Base-by-base conservation (phyloP, 2,888 invertebrate species). In the Cepaea hortensis region DNA sequence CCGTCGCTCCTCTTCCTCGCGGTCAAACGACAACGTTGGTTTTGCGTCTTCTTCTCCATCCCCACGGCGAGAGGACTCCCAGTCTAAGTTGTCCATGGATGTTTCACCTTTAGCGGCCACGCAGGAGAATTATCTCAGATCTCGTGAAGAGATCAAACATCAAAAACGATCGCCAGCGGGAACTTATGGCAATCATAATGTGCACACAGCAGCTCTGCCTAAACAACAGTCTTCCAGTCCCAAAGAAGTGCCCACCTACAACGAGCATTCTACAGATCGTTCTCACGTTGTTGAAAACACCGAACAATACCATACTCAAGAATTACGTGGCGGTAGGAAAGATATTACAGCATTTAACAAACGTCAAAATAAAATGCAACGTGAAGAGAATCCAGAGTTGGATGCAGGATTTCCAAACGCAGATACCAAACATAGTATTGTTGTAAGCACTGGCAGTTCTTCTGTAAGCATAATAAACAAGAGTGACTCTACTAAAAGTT, bases 201-300 rank as follows among this genome's bases (percentile, higher is more conserved):
- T 77, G 3, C 83, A 77, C 9, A 76, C 20, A 9, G 50, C 68
- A 18, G 11, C 77, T 18, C 83, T 77, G 18, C 65, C 70, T 9
- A 86, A 86, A 77, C 83, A 86, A 15, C 79, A 72, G 13, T 83
- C 86, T n/a, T 86, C 86, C 46, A 86, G 86, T n/a, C 72, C 79
- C 46, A 76, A 23, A 46, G 86, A 79, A 0, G 86, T 79, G 35
- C 83, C 86, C 7, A 86, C 82, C 46, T 83, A 83, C 46, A 83
- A 86, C 50, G 86, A 86, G 50, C 50, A 55, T 75, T 62, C n/a
- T 68, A 5, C 48, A 1, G 86, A 82, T 46, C 11, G 62, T 35
- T 4, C 13, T 18, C 50, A 65, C 3, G 55, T 7, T 13, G 62
- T 65, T 35, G 46, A 61, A 6, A 50, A 68, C 15, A 85, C 15